A percentile compares a stretch with the other conserved stretches of the same genome.
Evolutionary conservation across 2,797 vertebrate genomes (phyloP).

Genomic region (Hyperoplus lanceolatus): DNA sequence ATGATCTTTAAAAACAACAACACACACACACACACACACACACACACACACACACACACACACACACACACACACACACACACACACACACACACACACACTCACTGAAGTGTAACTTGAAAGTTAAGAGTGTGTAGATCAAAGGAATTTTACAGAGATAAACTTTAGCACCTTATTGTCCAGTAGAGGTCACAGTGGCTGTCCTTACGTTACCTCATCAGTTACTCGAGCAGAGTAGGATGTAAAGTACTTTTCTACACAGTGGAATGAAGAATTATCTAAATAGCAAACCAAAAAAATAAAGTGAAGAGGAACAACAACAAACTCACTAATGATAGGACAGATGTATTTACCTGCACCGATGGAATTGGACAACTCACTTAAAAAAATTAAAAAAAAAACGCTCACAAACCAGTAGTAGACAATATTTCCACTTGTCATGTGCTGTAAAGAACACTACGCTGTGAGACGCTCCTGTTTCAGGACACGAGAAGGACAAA

Average conservation of each 20-base stretch:
- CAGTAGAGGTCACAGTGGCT: constrained; percentile 69
- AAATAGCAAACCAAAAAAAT: constrained; percentile 64
- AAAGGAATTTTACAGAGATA: constrained; percentile 75
- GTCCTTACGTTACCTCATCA: constrained; percentile 76
- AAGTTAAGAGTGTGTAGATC: constrained; percentile 57
- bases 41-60: constrained; percentile 17
- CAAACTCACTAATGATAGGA: constrained; percentile 22
- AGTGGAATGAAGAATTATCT: constrained; percentile 52
- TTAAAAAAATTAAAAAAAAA: constrained; percentile 35
- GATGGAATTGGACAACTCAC: constrained; percentile 33
- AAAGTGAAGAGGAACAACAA: not conserved
- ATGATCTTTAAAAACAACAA: constrained; percentile 34
- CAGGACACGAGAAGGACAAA: constrained; percentile 32
- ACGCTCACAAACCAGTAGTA: constrained; percentile 26
- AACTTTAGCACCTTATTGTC: constrained; percentile 83
- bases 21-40: constrained; percentile 25
- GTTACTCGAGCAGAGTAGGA: constrained; percentile 69
- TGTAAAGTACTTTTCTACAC: constrained; percentile 51
- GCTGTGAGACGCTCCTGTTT: constrained; percentile 40
- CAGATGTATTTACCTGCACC: constrained; percentile 25
- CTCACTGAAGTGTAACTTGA: constrained; percentile 61
- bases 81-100: constrained; percentile 44
- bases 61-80: constrained; percentile 22
- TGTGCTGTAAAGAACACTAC: constrained; percentile 60
- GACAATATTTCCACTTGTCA: constrained; percentile 18